These are phyloP conservation scores for Phrynocephalus vlangalii DNA, from an alignment of 2,797 vertebrate species.

Conservation along the genomic window DNA sequence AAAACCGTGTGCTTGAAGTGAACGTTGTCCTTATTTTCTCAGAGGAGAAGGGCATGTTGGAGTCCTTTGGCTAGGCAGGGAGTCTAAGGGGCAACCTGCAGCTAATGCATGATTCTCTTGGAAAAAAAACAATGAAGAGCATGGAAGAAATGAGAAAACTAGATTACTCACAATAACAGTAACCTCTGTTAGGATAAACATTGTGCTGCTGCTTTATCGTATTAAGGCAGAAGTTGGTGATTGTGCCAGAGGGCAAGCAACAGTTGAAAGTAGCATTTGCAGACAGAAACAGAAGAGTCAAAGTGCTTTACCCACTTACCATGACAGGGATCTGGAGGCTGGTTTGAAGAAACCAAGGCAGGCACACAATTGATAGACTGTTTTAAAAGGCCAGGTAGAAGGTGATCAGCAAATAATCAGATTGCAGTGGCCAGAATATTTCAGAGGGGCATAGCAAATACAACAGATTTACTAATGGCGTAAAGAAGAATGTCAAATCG, in stretches of 20 bases:
- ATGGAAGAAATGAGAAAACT: background rate
- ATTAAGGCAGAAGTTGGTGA: background rate
- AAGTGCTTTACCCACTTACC: background rate
- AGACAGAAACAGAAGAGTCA: background rate
- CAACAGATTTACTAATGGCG: conserved; percentile 46
- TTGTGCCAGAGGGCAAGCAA: background rate
- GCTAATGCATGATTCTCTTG: fast-evolving
- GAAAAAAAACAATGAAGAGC: background rate
- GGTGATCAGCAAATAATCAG: background rate
- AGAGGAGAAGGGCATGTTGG: background rate
- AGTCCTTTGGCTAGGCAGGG: background rate
- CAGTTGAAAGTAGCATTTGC: background rate
- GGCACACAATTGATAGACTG: background rate
- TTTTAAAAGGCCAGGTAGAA: background rate
- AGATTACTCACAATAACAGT: background rate
- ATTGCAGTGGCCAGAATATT: conserved; percentile 38
- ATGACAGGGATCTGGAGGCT: background rate
- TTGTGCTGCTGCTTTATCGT: background rate
- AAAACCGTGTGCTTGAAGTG: background rate
- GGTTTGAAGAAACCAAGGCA: background rate
- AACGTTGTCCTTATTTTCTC: background rate
- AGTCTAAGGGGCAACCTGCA: background rate
- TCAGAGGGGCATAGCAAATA: background rate
- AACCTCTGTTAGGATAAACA: background rate
- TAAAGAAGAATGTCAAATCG: conserved; percentile 73